Percentiles rank a stretch among this genome's conserved stretches.
Evolutionary conservation across 1,140 invertebrate species (phyloP).

Genomic region (Panagrolaimus sp.): DNA sequence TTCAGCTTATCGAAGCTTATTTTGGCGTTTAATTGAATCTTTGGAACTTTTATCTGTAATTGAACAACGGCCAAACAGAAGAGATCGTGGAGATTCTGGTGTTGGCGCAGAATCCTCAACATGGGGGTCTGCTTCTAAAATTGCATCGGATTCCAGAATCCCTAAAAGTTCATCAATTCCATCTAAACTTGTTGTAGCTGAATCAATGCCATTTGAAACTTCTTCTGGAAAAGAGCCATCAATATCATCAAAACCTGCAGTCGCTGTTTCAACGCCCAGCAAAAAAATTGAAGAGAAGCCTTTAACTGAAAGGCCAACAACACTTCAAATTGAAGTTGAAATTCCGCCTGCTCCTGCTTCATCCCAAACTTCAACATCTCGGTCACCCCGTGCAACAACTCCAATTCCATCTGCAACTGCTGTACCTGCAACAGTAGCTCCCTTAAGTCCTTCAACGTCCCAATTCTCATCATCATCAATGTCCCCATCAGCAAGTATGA

Average conservation of each 20-base stretch:
- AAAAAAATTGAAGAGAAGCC: not conserved
- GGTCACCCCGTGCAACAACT: not conserved
- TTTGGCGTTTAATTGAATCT: slow-evolving; percentile 51
- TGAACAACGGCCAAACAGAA: slow-evolving; percentile 18
- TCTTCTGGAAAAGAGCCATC: not conserved
- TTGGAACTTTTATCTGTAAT: slow-evolving; percentile 53
- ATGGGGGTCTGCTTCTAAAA: slow-evolving; percentile 25
- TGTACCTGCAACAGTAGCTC: not conserved
- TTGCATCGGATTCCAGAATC: slow-evolving; percentile 48
- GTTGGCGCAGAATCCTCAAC: slow-evolving; percentile 10
- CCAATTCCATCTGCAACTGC: not conserved
- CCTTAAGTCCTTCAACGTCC: not conserved
- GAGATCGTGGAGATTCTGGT: slow-evolving; percentile 9
- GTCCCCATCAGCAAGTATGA: slow-evolving; percentile 5
- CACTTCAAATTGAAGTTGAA: slow-evolving; percentile 1
- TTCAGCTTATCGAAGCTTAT: slow-evolving; percentile 48
- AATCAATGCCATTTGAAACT: not conserved
- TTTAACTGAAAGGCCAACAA: not conserved
- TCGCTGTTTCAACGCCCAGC: no score
- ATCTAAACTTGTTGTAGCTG: slow-evolving; percentile 24
- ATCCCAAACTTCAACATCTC: no score
- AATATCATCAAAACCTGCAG: not conserved
- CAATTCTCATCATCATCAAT: not conserved
- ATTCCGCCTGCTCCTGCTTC: not conserved
- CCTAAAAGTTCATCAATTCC: slow-evolving; percentile 54